Base-by-base conservation (phyloP, 1,140 invertebrate species). In the Cataglyphis hispanica region DNA sequence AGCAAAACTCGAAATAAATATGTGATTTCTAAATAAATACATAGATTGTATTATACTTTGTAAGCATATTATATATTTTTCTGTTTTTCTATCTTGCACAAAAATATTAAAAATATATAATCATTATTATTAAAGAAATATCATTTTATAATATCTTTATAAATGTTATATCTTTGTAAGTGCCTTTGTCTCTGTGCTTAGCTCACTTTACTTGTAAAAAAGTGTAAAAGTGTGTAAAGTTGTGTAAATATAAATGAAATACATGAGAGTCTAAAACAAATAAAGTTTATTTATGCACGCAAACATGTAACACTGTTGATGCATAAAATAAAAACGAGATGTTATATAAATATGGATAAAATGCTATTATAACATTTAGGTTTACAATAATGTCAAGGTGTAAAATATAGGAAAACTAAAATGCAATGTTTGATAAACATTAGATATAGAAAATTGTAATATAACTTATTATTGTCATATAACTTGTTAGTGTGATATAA, bases 341-440 rank as follows among this genome's bases (percentile, higher is more conserved):
- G 43, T 67, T 80, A n/a, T 69, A 69, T 56, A 69, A 69, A 56
- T 58, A 80, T 11, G 3, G 40, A 22, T 13, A 56, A 80, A 80
- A 69, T 80, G 27, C 66, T 60, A 78, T 66, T 66, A 22, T 27
- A 80, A 56, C 22, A 69, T 69, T 80, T 40, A 34, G 27, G 2
- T 46, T n/a, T 50, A 19, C 2, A 80, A 13, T 22, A 13, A 37
- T 19, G 0, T 4, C 25, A 67, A 40, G 5, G 4, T 16, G n/a
- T 69, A 40, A 69, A 69, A 80, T 80, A 69, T 19, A 27, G 11
- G 1, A 5, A 34, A 69, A 88, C 84, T 61, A 46, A 75, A 81
- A 22, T 31, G 4, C 10, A 75, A 34, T 16, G 22, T n/a, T 50
- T 50, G 46, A 37, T 25, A 22, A 56, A 53, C 13, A 19, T 4